Evolutionary conservation across 2,113 vertebrate species (phyloP).

Genomic region (Nanger granti): DNA sequence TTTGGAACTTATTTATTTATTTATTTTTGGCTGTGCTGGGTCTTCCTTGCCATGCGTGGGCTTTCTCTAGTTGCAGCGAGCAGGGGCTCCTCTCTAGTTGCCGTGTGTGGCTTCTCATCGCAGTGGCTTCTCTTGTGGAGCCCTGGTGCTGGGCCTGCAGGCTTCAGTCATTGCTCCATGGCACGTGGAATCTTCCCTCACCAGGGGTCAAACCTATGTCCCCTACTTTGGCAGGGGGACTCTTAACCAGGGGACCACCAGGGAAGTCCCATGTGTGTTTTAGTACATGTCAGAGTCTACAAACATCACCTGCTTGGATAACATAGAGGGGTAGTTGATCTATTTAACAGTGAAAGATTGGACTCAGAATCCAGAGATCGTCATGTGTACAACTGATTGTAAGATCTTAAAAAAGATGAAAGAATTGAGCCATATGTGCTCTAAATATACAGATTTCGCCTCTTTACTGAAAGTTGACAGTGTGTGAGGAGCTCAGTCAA

Average conservation of each 20-base stretch:
- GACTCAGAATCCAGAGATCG: neutral
- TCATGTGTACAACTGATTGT: neutral
- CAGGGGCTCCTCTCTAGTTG: neutral
- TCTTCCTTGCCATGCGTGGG: neutral
- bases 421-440: no score
- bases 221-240: neutral
- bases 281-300: neutral
- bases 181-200: neutral
- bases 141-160: neutral
- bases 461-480: neutral
- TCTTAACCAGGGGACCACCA: neutral
- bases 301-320: neutral
- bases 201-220: neutral
- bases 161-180: neutral
- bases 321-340: neutral
- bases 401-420: neutral
- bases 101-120: fast-evolving
- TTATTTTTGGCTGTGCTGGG: neutral
- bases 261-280: neutral
- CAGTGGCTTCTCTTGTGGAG: neutral
- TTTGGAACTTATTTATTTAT: neutral
- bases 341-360: neutral
- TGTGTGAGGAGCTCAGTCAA: neutral
- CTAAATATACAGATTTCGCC: neutral
- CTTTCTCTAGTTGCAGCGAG: neutral